Percentiles rank a stretch among this genome's conserved stretches.
phyloP scores from a whole-genome alignment of 2,113 vertebrate genomes.

The Coracopsis vasa region DNA sequence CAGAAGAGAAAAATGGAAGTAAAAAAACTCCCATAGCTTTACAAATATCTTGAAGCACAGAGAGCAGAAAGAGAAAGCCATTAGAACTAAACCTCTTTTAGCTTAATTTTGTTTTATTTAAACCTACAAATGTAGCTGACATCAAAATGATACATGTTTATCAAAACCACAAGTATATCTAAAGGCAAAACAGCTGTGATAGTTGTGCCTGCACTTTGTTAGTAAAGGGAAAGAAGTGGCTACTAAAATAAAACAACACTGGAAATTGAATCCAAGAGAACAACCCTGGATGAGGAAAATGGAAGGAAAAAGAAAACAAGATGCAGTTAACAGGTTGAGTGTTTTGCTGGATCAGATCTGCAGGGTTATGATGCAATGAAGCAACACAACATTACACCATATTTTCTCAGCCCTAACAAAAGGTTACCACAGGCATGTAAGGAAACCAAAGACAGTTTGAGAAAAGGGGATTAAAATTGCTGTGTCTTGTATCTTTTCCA shows the following conservation, averaged over 20 bases:
- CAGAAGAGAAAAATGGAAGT: background rate
- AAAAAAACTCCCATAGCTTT: background rate
- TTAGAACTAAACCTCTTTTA: background rate
- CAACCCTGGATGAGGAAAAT: background rate
- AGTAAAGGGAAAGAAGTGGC: background rate
- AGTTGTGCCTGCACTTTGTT: rapidly evolving
- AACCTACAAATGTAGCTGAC: background rate
- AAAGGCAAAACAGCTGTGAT: background rate
- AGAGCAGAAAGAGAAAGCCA: background rate
- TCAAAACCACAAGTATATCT: background rate
- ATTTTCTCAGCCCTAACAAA: background rate
- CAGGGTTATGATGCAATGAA: background rate
- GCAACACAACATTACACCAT: background rate
- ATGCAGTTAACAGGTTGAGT: background rate
- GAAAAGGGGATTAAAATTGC: background rate
- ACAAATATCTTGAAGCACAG: background rate
- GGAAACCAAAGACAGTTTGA: background rate
- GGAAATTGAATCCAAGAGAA: background rate
- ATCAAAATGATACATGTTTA: background rate
- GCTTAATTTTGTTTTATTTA: background rate
- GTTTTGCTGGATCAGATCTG: background rate
- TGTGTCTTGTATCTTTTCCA: background rate
- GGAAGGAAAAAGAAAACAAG: background rate
- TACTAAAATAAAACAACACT: background rate
- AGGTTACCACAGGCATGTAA: background rate